A percentile compares a stretch with the other conserved stretches of the same genome.
These are phyloP conservation scores for Bradysia coprophila DNA, from an alignment of 1,140 invertebrate genomes.

Conservation along the genomic window DNA sequence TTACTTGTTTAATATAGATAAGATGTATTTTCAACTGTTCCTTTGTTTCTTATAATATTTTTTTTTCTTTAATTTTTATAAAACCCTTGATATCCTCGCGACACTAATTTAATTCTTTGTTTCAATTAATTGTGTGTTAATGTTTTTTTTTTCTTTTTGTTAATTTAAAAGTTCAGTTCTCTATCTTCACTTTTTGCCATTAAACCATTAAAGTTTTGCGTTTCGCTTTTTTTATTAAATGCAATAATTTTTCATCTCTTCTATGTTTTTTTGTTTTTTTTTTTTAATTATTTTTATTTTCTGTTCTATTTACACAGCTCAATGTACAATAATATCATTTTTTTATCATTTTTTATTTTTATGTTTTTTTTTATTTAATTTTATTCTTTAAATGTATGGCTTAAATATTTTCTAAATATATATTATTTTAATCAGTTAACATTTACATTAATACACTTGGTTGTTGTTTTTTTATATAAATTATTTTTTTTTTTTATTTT, in stretches of 20 bases:
- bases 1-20: too few relatives aligned
- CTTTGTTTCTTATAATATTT: neutral
- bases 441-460: neutral
- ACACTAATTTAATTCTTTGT: too few relatives aligned
- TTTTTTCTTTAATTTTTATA: neutral
- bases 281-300: neutral
- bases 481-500: neutral
- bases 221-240: too few relatives aligned
- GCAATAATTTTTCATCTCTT: too few relatives aligned
- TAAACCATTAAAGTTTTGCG: too few relatives aligned
- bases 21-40: too few relatives aligned
- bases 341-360: too few relatives aligned
- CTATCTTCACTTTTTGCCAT: neutral
- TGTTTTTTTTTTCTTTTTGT: too few relatives aligned
- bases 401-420: neutral
- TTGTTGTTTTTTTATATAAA: neutral
- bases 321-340: too few relatives aligned
- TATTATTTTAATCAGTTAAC: too few relatives aligned
- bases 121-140: too few relatives aligned
- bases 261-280: neutral
- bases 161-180: neutral
- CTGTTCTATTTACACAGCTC: neutral
- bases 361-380: too few relatives aligned
- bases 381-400: neutral
- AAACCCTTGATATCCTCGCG: neutral